Evolutionary conservation across 2,113 vertebrate genomes (phyloP).

Genomic region (Lipotes vexillifer): DNA sequence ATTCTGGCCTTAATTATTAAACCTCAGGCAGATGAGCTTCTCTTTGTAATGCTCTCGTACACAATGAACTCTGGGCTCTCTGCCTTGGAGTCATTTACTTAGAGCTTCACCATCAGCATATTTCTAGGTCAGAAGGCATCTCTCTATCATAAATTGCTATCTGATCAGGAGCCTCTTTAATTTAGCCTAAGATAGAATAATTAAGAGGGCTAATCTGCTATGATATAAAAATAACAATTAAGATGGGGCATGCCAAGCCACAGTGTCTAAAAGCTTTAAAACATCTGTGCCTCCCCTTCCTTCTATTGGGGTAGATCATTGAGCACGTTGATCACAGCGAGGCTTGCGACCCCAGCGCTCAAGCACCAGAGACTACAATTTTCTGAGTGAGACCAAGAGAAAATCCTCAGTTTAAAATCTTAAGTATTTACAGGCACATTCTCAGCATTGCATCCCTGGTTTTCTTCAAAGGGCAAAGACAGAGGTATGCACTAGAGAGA

Average conservation of each 20-base stretch:
- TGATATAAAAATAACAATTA: slow-evolving; percentile 4
- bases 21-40: not conserved
- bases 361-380: not conserved
- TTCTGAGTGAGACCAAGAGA: slow-evolving; percentile 38
- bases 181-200: not conserved
- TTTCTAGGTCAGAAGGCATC: not conserved
- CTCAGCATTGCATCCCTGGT: slow-evolving; percentile 47
- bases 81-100: not conserved
- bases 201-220: not conserved
- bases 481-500: slow-evolving; percentile 62
- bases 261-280: not conserved
- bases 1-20: not conserved
- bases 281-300: not conserved
- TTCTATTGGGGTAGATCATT: not conserved
- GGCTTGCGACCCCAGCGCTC: not conserved
- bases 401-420: slow-evolving; percentile 64
- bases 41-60: not conserved
- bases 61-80: not conserved
- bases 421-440: slow-evolving; percentile 68
- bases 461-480: slow-evolving; percentile 26
- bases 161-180: not conserved
- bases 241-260: not conserved
- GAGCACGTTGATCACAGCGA: not conserved
- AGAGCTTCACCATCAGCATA: not conserved
- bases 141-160: not conserved